Percentiles rank a stretch among this genome's conserved stretches.
Evolutionary conservation across 23 tunicate species (phyloP).

Genomic region (Phallusia fumigata): DNA sequence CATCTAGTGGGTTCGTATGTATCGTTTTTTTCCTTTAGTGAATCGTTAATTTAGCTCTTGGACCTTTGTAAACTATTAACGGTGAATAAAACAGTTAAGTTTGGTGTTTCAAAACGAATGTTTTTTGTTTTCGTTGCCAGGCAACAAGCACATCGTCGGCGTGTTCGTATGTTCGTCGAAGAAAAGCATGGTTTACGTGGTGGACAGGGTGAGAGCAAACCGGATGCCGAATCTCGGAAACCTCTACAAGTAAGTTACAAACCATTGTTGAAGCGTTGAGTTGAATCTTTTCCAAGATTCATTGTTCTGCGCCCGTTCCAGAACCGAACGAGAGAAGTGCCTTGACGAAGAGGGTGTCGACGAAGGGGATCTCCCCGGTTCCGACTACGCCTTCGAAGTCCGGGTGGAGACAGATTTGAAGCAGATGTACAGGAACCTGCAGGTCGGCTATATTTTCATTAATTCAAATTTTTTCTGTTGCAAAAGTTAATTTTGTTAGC

Average conservation of each 20-base stretch:
- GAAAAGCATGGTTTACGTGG: conserved; percentile 75
- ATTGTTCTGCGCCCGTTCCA: conserved; percentile 6
- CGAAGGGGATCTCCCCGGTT: conserved; percentile 39
- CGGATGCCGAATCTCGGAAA: conserved; percentile 78
- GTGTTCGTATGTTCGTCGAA: conserved; percentile 47
- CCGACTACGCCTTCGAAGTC: conserved; percentile 59
- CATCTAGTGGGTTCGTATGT: too few species aligned
- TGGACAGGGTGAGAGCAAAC: conserved; percentile 77
- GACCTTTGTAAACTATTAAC: too few species aligned
- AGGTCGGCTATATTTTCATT: conserved; percentile 26
- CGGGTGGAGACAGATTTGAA: conserved; percentile 74
- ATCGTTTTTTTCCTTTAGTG: too few species aligned
- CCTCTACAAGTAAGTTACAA: conserved; percentile 50
- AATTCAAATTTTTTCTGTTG: too few species aligned
- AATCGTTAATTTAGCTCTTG: too few species aligned
- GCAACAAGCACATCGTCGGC: conserved; percentile 73
- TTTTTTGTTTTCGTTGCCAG: conserved; percentile 24
- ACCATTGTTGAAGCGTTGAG: too few species aligned
- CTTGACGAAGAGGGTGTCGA: conserved; percentile 34
- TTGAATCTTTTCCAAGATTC: too few species aligned
- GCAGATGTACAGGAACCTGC: conserved; percentile 68
- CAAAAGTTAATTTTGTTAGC: too few species aligned
- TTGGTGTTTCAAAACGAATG: not conserved
- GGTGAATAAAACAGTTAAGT: too few species aligned
- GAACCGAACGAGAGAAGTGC: conserved; percentile 41